Conservation (phyloP, 2,113 vertebrate genomes). For the Neogobius melanostomus region DNA sequence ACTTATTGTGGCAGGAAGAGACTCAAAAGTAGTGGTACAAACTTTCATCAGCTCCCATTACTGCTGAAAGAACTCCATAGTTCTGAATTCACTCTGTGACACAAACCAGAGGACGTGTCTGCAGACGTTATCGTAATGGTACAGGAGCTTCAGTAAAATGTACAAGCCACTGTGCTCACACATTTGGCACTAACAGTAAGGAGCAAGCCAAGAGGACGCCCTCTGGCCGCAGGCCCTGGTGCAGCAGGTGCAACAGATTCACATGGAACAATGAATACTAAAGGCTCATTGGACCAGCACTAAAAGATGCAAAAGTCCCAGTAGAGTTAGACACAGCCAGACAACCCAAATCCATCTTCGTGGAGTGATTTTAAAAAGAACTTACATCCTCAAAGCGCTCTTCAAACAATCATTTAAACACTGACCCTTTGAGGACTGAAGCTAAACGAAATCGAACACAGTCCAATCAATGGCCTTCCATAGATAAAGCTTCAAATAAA, state of each 20-base stretch:
- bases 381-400: neutral
- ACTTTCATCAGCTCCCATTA: neutral
- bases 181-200: slow-evolving; percentile 3
- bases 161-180: neutral
- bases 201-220: neutral
- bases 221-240: no score
- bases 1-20: no score
- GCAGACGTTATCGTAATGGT: neutral
- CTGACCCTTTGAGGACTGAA: neutral
- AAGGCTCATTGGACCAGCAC: neutral
- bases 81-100: neutral
- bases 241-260: no score
- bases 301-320: neutral
- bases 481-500: neutral
- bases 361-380: neutral
- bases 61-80: neutral
- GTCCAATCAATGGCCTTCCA: neutral
- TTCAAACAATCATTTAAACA: neutral
- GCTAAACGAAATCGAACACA: neutral
- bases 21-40: no score
- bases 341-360: neutral
- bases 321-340: neutral
- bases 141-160: neutral
- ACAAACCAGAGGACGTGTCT: neutral
- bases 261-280: neutral